Evolutionary conservation across 2,113 vertebrate genomes (phyloP), one percentile per base, ranked within the genome.

Genomic region (Origma solitaria): DNA sequence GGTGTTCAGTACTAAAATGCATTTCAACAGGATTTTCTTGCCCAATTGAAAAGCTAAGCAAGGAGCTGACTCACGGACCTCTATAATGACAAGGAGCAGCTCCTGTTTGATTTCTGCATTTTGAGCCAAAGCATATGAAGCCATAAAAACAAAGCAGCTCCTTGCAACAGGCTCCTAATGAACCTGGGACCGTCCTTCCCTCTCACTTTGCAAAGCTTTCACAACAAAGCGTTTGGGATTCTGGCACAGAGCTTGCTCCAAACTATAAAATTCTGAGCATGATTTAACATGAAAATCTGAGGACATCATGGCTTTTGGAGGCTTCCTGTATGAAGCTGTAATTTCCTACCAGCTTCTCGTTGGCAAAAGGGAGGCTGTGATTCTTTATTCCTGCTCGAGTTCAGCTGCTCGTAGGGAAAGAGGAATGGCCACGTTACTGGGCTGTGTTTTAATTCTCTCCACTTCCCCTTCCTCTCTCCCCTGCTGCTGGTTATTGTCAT

Each of bases 1-100:
- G 20, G 7, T 11, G 42, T 77, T 88, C 47, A 70, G 58, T 9
- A 61, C 83, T 62, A 37, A 88, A 95, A 90, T 50, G 68, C 82
- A 94, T 95, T 96, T 93, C 93, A 82, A 81, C 93, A 88, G 4
- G 5, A 47, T 86, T 93, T 84, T 21, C 78, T 95, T 97, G 86
- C 95, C 90, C 94, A 97, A 92, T 19, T 56, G 88, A 45, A 92
- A 88, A 81, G 76, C 86, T 49, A 83, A 82, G 86, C 88, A 95
- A 95, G 96, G 53, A 94, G 93, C 94, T 97, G 95, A 96, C 86
- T 96, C 92, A 95, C 33, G 57, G 86, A 94, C 92, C 92, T 96
- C 94, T 93, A 70, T 51, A 97, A 96, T 66, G 92, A 86, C 75
- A 40, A 90, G 75, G 47, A 95, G 90, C 21, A 92, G 78, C 93